Evolutionary conservation across 2,888 invertebrate genomes (phyloP).

Genomic region (Tortricodes alternella): DNA sequence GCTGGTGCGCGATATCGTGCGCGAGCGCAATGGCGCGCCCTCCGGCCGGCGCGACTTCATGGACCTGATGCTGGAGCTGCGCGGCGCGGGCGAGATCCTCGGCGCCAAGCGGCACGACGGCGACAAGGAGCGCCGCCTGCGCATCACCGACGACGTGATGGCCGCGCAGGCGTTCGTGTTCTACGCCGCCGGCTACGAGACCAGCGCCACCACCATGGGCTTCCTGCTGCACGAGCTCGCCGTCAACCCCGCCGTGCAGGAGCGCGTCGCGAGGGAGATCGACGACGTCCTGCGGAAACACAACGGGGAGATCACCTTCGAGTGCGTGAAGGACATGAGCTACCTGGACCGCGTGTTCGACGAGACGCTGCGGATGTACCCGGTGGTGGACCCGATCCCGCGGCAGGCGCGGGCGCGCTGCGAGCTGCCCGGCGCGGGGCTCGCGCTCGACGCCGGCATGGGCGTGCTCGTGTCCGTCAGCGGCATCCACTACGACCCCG

Average conservation of each 20-base stretch:
- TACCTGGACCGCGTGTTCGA: conserved; percentile 30
- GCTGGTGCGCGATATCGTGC: conserved; percentile 23
- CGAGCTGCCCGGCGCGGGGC: conserved; percentile 13
- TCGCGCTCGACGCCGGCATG: conserved; percentile 23
- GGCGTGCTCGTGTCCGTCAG: conserved; percentile 25
- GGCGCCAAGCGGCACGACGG: conserved; percentile 16
- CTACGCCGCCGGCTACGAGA: conserved; percentile 47
- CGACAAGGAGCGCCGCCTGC: conserved; percentile 17
- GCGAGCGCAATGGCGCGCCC: conserved; percentile 21
- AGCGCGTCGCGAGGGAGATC: conserved; percentile 15
- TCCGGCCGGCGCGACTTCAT: conserved; percentile 29
- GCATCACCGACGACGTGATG: conserved; percentile 30
- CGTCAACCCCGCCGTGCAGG: conserved; percentile 27
- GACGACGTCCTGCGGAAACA: background rate
- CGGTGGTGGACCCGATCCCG: conserved; percentile 29
- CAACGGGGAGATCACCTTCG: background rate
- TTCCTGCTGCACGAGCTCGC: conserved; percentile 43
- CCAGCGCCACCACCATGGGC: conserved; percentile 45
- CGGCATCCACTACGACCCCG: conserved; percentile 30
- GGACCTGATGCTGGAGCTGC: conserved; percentile 30
- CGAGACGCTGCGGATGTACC: conserved; percentile 32
- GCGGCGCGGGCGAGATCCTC: conserved; percentile 17
- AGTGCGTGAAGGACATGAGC: conserved; percentile 21
- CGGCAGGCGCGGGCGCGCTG: conserved; percentile 17
- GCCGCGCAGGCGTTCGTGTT: conserved; percentile 36